Base-by-base conservation (phyloP, 2,113 vertebrate genomes). In the Poecilia latipinna region DNA sequence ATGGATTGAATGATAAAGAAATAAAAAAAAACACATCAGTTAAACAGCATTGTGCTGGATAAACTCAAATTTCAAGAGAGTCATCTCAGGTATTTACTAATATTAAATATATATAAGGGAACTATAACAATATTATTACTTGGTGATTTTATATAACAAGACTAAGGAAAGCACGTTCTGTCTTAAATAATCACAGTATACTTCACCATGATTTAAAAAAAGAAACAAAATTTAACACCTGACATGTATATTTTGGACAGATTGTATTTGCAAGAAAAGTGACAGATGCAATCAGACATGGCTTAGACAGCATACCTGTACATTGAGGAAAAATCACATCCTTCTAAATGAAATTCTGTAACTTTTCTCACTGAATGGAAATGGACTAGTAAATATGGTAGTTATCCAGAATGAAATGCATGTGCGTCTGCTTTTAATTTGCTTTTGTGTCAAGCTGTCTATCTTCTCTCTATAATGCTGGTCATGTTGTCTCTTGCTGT, bases 181-280 rank as follows among this genome's bases (percentile, higher is more conserved):
- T 31, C 63, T 77, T 78, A 82, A 82, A 82, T 79, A 75, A 76
- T 79, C 51, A 82, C 26, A 70, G 68, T 48, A 81, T 44, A 61
- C 71, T 72, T 74, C 12, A 78, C 37, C 7, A 74, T 3, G 17
- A 78, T 70, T 78, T 68, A 75, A 17, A 75, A 57, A 64, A 48
- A 37, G 31, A 65, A 71, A 29, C 63, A 37, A 66, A 12, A 70
- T 68, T n/a, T 68, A 64, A 85, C 48, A 29, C 61, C 77, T 29
- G 71, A 29, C 44, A 17, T 17, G 37, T 12, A 72, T 69, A 61
- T 64, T 54, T 29, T 72, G 24, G 26, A 82, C 62, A 67, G 24
- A 73, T 73, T 61, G 24, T 68, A 61, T 39, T 57, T 57, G 51
- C 51, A n/a, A 57, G 51, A 57, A 54, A 57, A 57, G 19, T 57